Evolutionary conservation across 1,140 invertebrate genomes (phyloP), one percentile per base, ranked within the genome.

Genomic region (Rhizoglyphus robini): DNA sequence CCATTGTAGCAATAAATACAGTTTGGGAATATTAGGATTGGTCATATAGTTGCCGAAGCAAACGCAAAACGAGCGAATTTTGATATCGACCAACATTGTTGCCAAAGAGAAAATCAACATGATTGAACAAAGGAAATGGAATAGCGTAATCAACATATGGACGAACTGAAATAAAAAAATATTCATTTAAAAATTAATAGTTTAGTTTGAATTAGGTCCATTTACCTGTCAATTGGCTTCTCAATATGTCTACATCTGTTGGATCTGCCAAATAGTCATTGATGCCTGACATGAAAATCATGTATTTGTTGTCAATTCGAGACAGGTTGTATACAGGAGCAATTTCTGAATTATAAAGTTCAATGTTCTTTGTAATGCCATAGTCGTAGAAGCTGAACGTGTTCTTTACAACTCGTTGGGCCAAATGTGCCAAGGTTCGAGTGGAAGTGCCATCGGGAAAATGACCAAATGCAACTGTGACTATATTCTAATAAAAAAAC

Each of bases 331-430:
- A 68, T 2, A 38, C 25, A 29, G 65, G 65, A 38, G 65, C 51
- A 4, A 23, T 34, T 29, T 15, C 3, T n/a, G 8, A 27, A n/a
- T 63, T 58, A 46, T 68, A 69, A 18, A 18, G 18, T 30, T 20
- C 2, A 4, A 31, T 20, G 47, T 69, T 68, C 4, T 48, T 46
- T 32, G 54, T n/a, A 0, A 25, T 18, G 13, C 66, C 68, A 36
- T 66, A 60, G 30, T 66, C 65, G 63, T 68, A 76, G 41, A n/a
- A 48, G 4, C 25, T 48, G 41, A 66, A 66, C 2, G n/a, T 38
- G 25, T 60, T 49, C 1, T 29, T 23, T 13, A n/a, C 30, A 31
- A 63, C 65, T 11, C 57, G 34, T 54, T 66, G 65, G 23, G 29
- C 31, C 25, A 66, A 41, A 49, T 66, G 65, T 18, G 63, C 63